phyloP scores from a whole-genome alignment of 1,140 invertebrate genomes.

The Lysiphlebus fabarum region DNA sequence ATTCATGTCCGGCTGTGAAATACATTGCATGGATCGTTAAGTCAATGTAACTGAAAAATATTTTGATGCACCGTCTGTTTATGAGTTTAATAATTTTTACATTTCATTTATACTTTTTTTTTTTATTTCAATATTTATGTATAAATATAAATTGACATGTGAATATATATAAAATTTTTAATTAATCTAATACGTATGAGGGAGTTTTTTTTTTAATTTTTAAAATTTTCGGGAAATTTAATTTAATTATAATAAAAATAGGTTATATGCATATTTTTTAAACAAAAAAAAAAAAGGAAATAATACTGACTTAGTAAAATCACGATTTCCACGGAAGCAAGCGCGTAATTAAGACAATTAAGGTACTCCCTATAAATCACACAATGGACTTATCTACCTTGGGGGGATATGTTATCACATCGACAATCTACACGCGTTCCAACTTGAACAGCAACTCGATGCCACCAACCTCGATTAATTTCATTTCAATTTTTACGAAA shows the following conservation, averaged over 20 bases:
- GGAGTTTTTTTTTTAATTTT: too few relatives aligned
- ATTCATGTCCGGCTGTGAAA: constrained; percentile 29
- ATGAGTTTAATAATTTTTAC: constrained; percentile 16
- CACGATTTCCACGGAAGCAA: constrained; percentile 48
- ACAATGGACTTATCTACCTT: constrained; percentile 45
- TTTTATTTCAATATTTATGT: neutral
- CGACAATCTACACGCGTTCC: constrained; percentile 41
- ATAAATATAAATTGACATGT: constrained; percentile 4
- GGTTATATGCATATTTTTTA: too few relatives aligned
- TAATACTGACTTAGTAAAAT: too few relatives aligned
- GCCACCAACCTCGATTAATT: constrained; percentile 33
- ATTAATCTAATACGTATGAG: too few relatives aligned
- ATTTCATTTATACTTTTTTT: constrained; percentile 9
- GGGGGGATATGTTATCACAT: constrained; percentile 36
- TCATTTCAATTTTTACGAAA: constrained; percentile 13
- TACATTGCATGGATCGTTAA: constrained; percentile 29
- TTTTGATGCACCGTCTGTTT: constrained; percentile 23
- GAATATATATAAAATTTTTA: constrained; percentile 17
- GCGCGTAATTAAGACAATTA: constrained; percentile 51
- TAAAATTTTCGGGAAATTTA: too few relatives aligned
- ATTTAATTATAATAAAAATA: too few relatives aligned
- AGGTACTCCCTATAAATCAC: constrained; percentile 48
- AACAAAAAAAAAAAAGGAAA: too few relatives aligned
- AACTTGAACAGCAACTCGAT: constrained; percentile 38
- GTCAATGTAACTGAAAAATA: constrained; percentile 10